These are phyloP conservation scores for Rugalucina vietnamica DNA, from an alignment of 2,888 invertebrate genomes.

Conservation along the genomic window DNA sequence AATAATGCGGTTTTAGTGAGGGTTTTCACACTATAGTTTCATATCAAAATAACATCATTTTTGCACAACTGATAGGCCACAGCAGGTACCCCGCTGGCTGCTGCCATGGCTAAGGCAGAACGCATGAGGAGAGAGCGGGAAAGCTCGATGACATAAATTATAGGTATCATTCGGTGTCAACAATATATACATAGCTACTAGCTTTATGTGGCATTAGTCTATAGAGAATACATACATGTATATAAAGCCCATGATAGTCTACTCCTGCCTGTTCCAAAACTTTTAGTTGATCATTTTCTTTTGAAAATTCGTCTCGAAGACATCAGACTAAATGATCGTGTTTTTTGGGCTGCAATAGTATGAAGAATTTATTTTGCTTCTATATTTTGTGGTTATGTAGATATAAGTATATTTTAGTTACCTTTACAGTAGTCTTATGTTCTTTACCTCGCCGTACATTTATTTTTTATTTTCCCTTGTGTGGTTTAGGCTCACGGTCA, in stretches of 20 bases:
- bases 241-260: too few relatives aligned
- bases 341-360: not conserved
- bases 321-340: not conserved
- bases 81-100: slow-evolving; percentile 49
- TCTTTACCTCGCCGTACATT: not conserved
- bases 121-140: slow-evolving; percentile 54
- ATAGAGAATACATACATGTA: not conserved
- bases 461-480: not conserved
- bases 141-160: slow-evolving; percentile 29
- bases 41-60: too few relatives aligned
- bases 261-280: not conserved
- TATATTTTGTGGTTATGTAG: not conserved
- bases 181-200: not conserved
- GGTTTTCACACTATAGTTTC: too few relatives aligned
- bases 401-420: not conserved
- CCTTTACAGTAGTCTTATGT: not conserved
- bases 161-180: not conserved
- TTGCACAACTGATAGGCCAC: slow-evolving; percentile 11
- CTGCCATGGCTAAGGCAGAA: slow-evolving; percentile 60
- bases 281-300: not conserved
- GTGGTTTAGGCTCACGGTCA: slow-evolving; percentile 1
- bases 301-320: not conserved
- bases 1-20: too few relatives aligned
- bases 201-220: not conserved
- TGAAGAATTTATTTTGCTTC: not conserved